Base-by-base conservation (phyloP, 2,888 invertebrate genomes). In the Tortricodes alternella region DNA sequence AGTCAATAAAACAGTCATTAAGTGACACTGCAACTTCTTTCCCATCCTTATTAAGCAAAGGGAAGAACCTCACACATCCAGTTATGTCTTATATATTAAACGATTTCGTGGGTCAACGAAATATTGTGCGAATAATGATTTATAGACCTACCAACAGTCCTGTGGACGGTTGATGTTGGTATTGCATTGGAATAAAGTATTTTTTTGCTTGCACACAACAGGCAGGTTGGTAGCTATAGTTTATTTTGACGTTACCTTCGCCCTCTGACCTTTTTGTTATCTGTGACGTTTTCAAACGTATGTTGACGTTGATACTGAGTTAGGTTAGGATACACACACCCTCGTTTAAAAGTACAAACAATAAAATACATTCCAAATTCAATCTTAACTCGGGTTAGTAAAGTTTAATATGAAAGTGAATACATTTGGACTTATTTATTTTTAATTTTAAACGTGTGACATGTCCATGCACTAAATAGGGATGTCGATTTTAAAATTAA, bases 11-110 rank as follows among this genome's bases (percentile, higher is more conserved):
- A 16, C 24, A 23, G 41, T 41, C 16, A 29, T 29, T 18, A 7
- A 44, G 29, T 19, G 44, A 7, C 29, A 2, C 7, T 8, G 18
- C 44, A 44, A 18, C 18, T 37, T 39, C 18, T 44, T 44, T 18
- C 18, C 7, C 27, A n/a, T 29, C 29, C 29, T 44, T 44, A 44
- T 44, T 44, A 44, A 44, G 29, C 29, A 44, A 29, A 27, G 5
- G 15, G 15, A 34, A n/a, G 38, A 16, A 44, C 29, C 18, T 29
- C 27, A 43, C 24, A 24, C 16, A 27, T 27, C 44, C 18, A 27
- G 18, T 29, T 29, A 29, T 44, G 7, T 18, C 44, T 44, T 44
- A 13, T 34, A 24, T 18, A 29, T 24, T 24, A 41, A 29, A 44
- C 18, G 29, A 44, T 44, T 29, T 23, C 16, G 19, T 2, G 44